These are phyloP conservation scores for Amphiprion percula DNA, from an alignment of 2,113 vertebrate genomes.

Conservation along the genomic window DNA sequence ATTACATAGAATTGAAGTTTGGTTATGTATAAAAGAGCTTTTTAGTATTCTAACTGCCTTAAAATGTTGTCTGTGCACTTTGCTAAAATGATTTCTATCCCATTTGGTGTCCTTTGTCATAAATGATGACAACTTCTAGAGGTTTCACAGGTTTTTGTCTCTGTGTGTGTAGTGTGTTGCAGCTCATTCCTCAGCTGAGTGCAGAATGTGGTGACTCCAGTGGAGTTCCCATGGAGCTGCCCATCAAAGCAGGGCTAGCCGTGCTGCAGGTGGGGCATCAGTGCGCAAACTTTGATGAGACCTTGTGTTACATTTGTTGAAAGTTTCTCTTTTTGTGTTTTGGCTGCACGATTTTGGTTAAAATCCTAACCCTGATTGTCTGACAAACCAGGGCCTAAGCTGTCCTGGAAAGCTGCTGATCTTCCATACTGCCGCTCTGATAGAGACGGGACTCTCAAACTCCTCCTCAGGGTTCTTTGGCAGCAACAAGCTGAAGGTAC, in stretches of 20 bases:
- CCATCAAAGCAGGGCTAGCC: constrained; percentile 78
- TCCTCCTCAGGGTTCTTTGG: constrained; percentile 81
- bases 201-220: constrained; percentile 51
- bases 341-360: not conserved
- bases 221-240: constrained; percentile 72
- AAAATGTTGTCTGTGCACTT: not conserved
- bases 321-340: not conserved
- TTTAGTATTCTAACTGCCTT: too few relatives aligned
- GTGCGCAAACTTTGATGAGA: rapidly evolving
- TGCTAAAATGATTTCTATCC: too few relatives aligned
- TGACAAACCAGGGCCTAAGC: constrained; percentile 62
- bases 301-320: not conserved
- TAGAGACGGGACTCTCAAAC: constrained; percentile 59
- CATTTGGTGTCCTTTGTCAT: not conserved
- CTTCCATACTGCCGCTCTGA: constrained; percentile 81
- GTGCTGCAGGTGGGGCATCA: constrained; percentile 78
- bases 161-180: constrained; percentile 72
- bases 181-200: constrained; percentile 76
- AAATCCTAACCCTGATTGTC: not conserved
- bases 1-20: too few relatives aligned
- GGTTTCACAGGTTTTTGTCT: not conserved
- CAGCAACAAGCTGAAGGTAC: constrained; percentile 82
- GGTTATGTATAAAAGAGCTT: too few relatives aligned
- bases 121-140: rapidly evolving
- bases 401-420: constrained; percentile 85